Base-by-base conservation (phyloP, 1,140 invertebrate genomes). In the Drosophila lowei region DNA sequence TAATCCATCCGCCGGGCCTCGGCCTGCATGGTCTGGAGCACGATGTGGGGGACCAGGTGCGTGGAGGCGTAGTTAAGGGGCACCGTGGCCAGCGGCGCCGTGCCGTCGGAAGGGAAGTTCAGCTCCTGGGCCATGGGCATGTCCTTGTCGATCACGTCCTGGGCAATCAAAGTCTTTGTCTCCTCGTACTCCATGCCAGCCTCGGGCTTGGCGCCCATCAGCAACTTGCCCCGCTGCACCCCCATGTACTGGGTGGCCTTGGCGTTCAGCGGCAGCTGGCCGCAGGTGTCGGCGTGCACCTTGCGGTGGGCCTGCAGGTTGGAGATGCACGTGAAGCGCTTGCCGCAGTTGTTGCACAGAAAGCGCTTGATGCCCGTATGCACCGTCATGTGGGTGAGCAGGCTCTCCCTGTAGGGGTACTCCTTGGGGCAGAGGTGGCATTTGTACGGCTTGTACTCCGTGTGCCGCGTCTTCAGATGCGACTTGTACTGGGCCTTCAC, bases 401-500 rank as follows among this genome's bases (percentile, higher is more conserved):
- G 62, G 53, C 92, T 92, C 64, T 92, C 92, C 25, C 92, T 85
- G 67, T 93, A 92, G 7, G 92, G 92, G 90, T 93, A 93, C 23
- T 92, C 92, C 77, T 93, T 93, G 21, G 91, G 89, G 84, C 94
- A 94, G 1, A 93, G 84, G 72, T 91, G 88, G 89, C 94, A 95
- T 78, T 95, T 94, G 81, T 94, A 95, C 5, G 95, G 95, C 74
- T 95, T 94, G 72, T 94, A 93, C 46, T 93, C 93, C 6, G 93
- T 94, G 77, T 95, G 95, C 46, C 94, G 93, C 42, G 94, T 92
- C 72, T 94, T 90, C 18, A 91, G 92, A 78, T 95, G 95, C 79
- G 97, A 97, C 84, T 96, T 96, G 58, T 96, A 93, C 83, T 95
- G 93, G 3, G 91, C 91, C 66, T 92, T 92, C 63, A 91, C 91